Percentiles rank a stretch among this genome's conserved stretches.
Conservation (phyloP, 1,140 invertebrate species). For the Drosophila arizonae region DNA sequence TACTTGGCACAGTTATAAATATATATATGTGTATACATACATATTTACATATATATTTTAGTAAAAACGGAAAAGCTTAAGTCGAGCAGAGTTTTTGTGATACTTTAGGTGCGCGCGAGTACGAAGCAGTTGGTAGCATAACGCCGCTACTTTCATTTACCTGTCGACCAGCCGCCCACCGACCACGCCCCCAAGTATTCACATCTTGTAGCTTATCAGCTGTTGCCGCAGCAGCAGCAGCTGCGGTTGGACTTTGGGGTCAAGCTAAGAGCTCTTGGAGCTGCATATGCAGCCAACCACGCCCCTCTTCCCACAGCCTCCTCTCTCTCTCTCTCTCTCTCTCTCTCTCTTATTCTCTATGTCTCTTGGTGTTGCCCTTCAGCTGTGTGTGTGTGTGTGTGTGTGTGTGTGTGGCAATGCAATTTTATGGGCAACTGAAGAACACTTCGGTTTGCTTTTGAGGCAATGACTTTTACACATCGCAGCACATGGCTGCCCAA, state of each 20-base stretch:
- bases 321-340: too few relatives aligned
- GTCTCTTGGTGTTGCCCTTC: not conserved
- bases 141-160: too few relatives aligned
- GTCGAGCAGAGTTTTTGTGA: not conserved
- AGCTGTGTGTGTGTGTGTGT: not conserved
- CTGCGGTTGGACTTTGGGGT: slow-evolving; percentile 43
- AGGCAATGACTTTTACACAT: slow-evolving; percentile 79
- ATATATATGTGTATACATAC: not conserved
- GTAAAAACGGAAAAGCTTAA: too few relatives aligned
- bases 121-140: not conserved
- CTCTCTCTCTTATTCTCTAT: too few relatives aligned
- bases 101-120: not conserved
- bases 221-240: slow-evolving; percentile 6
- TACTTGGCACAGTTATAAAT: not conserved
- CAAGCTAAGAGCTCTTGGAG: slow-evolving; percentile 21
- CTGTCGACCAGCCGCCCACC: not conserved
- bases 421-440: slow-evolving; percentile 58
- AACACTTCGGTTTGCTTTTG: slow-evolving; percentile 56
- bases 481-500: slow-evolving; percentile 64
- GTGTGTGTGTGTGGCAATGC: slow-evolving; percentile 32
- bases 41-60: not conserved
- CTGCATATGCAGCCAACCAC: not conserved
- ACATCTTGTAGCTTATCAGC: slow-evolving; percentile 7
- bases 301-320: not conserved
- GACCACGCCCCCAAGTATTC: not conserved